phyloP scores from a whole-genome alignment of 2,797 vertebrate species.

The Cossypha heuglini region DNA sequence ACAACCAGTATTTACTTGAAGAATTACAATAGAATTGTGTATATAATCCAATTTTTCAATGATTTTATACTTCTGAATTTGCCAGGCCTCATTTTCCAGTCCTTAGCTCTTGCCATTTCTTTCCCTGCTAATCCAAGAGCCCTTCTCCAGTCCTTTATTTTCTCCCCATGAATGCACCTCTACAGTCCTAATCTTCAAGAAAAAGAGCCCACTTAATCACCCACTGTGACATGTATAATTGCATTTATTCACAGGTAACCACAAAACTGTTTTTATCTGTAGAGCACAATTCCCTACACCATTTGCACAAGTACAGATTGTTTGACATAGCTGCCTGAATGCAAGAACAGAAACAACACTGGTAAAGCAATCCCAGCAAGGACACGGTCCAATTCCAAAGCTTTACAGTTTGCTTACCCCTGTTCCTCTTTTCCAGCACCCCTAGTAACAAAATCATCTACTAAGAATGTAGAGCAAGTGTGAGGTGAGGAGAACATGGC shows the following conservation, averaged over 20 bases:
- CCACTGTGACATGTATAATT: slow-evolving; percentile 16
- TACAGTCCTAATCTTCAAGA: slow-evolving; percentile 13
- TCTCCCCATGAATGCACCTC: slow-evolving; percentile 24
- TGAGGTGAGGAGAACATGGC: not conserved
- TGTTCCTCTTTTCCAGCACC: not conserved
- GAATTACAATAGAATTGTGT: not conserved
- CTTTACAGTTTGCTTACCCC: not conserved
- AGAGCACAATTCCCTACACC: not conserved
- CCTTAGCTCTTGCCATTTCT: not conserved
- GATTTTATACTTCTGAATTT: slow-evolving; percentile 6
- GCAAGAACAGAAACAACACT: not conserved
- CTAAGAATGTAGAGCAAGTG: not conserved
- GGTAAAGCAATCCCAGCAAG: not conserved
- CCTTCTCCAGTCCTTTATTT: slow-evolving; percentile 1
- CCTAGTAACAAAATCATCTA: not conserved
- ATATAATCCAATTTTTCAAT: slow-evolving; percentile 21
- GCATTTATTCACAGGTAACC: slow-evolving; percentile 27
- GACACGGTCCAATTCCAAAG: not conserved
- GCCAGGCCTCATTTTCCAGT: not conserved
- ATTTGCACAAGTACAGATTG: not conserved
- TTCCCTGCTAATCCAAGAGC: not conserved
- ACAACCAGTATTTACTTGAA: not conserved
- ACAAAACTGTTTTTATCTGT: not conserved
- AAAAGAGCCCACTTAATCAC: slow-evolving; percentile 1
- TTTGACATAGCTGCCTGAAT: not conserved